A percentile compares a stretch with the other conserved stretches of the same genome.
Evolutionary conservation across 2,113 vertebrate genomes (phyloP).

Genomic region (Seriola aureovittata): DNA sequence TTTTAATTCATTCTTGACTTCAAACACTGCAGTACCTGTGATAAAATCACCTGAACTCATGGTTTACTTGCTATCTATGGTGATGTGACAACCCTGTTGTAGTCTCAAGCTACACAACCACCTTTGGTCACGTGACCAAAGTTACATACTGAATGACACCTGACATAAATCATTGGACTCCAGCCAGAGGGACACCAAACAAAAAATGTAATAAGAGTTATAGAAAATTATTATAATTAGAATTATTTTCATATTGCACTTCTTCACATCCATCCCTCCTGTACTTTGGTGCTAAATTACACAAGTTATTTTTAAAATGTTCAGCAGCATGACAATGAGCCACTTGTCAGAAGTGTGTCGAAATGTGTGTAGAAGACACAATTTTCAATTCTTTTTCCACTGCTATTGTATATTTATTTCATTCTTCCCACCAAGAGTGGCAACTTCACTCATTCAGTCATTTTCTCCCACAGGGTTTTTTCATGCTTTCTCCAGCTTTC

Average conservation of each 20-base stretch:
- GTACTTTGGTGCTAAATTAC: background rate
- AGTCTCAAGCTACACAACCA: too few relatives aligned
- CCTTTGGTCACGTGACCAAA: too few relatives aligned
- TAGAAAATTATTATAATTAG: too few relatives aligned
- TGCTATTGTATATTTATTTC: background rate
- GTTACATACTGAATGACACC: too few relatives aligned
- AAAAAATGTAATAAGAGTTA: background rate
- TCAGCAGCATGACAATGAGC: slow-evolving; percentile 14
- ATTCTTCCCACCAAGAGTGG: background rate
- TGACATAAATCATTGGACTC: too few relatives aligned
- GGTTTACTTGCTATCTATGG: too few relatives aligned
- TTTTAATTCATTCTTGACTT: background rate
- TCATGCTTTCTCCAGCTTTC: slow-evolving; percentile 22
- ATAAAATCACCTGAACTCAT: background rate
- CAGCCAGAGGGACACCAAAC: background rate
- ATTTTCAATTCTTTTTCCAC: slow-evolving; percentile 1
- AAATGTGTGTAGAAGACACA: slow-evolving; percentile 4
- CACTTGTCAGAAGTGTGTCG: background rate
- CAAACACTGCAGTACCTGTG: background rate
- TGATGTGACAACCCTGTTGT: too few relatives aligned
- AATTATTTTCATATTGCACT: background rate
- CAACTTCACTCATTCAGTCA: slow-evolving; percentile 6
- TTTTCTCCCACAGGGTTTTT: slow-evolving; percentile 14
- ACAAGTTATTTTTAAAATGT: background rate
- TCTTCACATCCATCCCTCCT: background rate